These are phyloP conservation scores for Tadarida brasiliensis DNA, from an alignment of 2,797 vertebrate genomes.

Conservation along the genomic window DNA sequence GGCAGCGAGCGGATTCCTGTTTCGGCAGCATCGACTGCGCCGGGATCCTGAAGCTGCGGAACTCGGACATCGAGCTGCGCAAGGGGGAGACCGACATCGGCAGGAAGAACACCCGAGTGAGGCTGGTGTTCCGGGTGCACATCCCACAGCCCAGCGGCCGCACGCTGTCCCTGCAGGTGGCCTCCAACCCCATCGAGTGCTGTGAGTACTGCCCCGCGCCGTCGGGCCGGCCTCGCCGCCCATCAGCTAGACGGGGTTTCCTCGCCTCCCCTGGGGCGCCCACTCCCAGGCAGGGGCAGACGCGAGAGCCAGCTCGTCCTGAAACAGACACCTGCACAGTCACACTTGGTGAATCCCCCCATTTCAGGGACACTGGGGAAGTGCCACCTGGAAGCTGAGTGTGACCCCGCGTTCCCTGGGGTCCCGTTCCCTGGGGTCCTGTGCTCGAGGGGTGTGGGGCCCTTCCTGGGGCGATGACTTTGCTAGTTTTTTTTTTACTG, in stretches of 20 bases:
- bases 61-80: constrained; percentile 97
- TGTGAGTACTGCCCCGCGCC: constrained; percentile 91
- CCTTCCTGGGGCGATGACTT: not conserved
- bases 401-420: no score
- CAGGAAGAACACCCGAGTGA: constrained; percentile 96
- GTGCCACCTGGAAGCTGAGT: not conserved
- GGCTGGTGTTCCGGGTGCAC: constrained; percentile 97
- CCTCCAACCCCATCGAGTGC: constrained; percentile 98
- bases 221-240: not conserved
- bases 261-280: no score
- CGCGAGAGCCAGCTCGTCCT: not conserved
- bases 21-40: constrained; percentile 95
- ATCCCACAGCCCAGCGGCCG: constrained; percentile 96
- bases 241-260: accelerated
- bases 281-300: no score
- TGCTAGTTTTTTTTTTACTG: not conserved
- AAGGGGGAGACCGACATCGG: constrained; percentile 99
- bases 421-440: not conserved
- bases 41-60: constrained; percentile 97
- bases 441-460: accelerated
- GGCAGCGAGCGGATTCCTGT: not conserved
- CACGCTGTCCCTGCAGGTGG: constrained; percentile 94
- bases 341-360: accelerated
- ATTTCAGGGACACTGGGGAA: not conserved
- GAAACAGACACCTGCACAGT: not conserved